A percentile compares a stretch with the other conserved stretches of the same genome.
Conservation (phyloP, 2,113 vertebrate species). For the Solenodon paradoxus region DNA sequence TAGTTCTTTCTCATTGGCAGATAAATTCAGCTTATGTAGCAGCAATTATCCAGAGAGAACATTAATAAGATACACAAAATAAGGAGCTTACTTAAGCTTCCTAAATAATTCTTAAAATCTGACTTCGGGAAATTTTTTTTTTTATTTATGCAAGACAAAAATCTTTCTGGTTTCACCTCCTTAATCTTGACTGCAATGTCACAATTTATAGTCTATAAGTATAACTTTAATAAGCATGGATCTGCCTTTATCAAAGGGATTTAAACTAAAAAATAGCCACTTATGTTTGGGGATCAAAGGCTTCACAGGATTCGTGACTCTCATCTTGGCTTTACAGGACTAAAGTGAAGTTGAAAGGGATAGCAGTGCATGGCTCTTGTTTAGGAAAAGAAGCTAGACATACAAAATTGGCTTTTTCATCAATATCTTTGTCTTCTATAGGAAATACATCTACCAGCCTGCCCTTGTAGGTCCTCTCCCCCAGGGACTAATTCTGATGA, state of each 20-base stretch:
- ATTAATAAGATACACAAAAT: slow-evolving; percentile 57
- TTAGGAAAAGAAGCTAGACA: slow-evolving; percentile 44
- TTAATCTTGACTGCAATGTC: slow-evolving; percentile 50
- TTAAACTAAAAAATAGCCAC: not conserved
- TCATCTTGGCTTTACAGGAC: too few species aligned
- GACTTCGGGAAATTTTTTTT: slow-evolving; percentile 17
- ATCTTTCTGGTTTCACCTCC: not conserved
- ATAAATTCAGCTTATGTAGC: slow-evolving; percentile 67
- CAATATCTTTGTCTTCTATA: not conserved
- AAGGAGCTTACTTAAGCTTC: slow-evolving; percentile 51
- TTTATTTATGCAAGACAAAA: slow-evolving; percentile 62
- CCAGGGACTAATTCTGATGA: not conserved
- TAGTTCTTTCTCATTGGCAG: slow-evolving; percentile 56
- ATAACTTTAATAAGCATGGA: slow-evolving; percentile 31
- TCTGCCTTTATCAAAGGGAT: slow-evolving; percentile 28
- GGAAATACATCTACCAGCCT: not conserved
- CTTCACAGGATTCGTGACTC: not conserved
- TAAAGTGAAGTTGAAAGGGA: not conserved
- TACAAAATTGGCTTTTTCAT: not conserved
- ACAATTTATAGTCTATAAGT: not conserved
- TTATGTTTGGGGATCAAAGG: not conserved
- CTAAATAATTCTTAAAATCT: slow-evolving; percentile 45
- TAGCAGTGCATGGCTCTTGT: not conserved
- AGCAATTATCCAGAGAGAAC: slow-evolving; percentile 56
- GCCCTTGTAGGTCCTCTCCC: not conserved